Conservation (phyloP, 2,113 vertebrate genomes). For the Gallinago paraguaiae region DNA sequence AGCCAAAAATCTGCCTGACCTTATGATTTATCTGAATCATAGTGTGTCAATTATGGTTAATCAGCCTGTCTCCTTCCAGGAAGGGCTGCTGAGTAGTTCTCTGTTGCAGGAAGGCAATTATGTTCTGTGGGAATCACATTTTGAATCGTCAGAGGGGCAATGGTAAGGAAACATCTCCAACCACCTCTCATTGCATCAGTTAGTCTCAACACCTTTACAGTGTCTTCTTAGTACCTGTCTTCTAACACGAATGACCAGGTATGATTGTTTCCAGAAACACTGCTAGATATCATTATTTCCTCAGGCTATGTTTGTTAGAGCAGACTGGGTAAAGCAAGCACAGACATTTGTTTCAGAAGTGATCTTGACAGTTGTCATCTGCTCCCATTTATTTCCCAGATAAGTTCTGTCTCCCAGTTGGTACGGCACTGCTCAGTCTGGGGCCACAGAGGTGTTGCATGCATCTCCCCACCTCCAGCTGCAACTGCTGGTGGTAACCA, state of each 20-base stretch:
- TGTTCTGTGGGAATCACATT: background rate
- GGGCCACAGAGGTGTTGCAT: background rate
- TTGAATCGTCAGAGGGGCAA: background rate
- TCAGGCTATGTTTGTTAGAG: rapidly evolving
- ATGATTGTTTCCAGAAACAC: background rate
- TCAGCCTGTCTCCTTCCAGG: background rate
- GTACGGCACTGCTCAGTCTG: background rate
- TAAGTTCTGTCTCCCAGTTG: background rate
- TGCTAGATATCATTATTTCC: background rate
- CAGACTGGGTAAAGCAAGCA: background rate
- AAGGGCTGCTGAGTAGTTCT: background rate
- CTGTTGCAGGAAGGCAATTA: background rate
- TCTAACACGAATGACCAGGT: background rate
- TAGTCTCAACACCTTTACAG: background rate
- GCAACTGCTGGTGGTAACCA: background rate
- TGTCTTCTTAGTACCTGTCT: background rate
- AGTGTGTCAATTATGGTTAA: background rate
- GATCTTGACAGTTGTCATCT: background rate
- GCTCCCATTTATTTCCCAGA: background rate
- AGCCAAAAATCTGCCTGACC: background rate
- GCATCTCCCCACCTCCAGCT: background rate
- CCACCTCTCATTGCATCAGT: background rate
- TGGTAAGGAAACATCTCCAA: background rate
- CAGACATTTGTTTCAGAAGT: background rate
- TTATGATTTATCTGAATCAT: background rate